A percentile compares a stretch with the other conserved stretches of the same genome.
Conservation (phyloP, 2,888 invertebrate species). For the Eupithecia pulchellata region DNA sequence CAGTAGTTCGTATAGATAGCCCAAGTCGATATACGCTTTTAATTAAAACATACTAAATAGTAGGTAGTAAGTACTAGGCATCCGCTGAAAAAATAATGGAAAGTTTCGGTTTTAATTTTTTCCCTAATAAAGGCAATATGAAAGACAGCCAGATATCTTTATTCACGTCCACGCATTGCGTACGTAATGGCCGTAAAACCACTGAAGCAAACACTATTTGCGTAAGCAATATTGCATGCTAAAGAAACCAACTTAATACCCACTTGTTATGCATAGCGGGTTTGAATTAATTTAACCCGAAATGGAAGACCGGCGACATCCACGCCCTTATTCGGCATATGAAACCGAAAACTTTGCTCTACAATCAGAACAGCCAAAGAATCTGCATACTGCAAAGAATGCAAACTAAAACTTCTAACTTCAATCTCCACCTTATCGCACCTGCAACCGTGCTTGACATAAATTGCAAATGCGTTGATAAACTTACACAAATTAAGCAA, state of each 20-base stretch:
- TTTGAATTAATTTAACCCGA: conserved; percentile 59
- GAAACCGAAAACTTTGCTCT: conserved; percentile 56
- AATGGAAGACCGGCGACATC: conserved; percentile 55
- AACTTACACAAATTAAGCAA: conserved; percentile 31
- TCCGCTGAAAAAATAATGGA: background rate
- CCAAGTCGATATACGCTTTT: background rate
- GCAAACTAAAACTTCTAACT: conserved; percentile 18
- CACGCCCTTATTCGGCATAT: conserved; percentile 53
- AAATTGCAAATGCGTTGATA: conserved; percentile 33
- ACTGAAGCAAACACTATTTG: conserved; percentile 48
- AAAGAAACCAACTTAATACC: conserved; percentile 42
- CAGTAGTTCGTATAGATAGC: background rate
- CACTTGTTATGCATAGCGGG: conserved; percentile 50
- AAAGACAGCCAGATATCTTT: conserved; percentile 12
- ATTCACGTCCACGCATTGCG: conserved; percentile 30
- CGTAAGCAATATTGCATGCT: conserved; percentile 50
- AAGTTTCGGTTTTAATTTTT: background rate
- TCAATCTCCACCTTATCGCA: conserved; percentile 11
- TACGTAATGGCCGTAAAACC: conserved; percentile 38
- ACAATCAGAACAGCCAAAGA: conserved; percentile 56
- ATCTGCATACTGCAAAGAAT: background rate
- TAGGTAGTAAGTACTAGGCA: too few species aligned
- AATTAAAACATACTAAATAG: background rate
- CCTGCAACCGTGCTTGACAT: conserved; percentile 25
- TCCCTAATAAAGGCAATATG: background rate